Conservation (phyloP, 2,888 invertebrate genomes). For the Cosmia trapezina region DNA sequence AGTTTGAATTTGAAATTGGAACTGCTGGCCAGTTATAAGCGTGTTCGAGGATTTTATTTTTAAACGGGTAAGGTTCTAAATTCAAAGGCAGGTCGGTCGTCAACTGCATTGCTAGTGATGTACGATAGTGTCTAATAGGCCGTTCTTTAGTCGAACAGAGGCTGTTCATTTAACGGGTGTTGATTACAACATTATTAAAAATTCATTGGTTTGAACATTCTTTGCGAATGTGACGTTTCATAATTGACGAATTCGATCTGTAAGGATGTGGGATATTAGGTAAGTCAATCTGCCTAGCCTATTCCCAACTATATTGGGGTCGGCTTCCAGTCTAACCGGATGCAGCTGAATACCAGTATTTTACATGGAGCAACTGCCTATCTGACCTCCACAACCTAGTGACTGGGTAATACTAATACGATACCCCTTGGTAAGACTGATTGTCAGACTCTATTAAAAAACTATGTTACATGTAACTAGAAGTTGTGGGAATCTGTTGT, state of each 20-base stretch:
- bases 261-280: not conserved
- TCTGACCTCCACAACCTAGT: too few relatives aligned
- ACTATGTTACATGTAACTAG: too few relatives aligned
- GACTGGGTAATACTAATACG: too few relatives aligned
- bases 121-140: constrained; percentile 50
- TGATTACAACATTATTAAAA: constrained; percentile 46
- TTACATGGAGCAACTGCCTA: too few relatives aligned
- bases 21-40: constrained; percentile 75
- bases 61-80: constrained; percentile 61
- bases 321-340: too few relatives aligned
- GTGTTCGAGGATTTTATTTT: constrained; percentile 58
- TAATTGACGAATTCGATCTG: too few relatives aligned
- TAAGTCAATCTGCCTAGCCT: too few relatives aligned
- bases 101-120: constrained; percentile 33
- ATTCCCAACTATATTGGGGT: too few relatives aligned
- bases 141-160: constrained; percentile 46
- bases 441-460: too few relatives aligned
- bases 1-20: constrained; percentile 83
- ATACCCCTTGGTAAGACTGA: too few relatives aligned
- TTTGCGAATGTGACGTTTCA: not conserved
- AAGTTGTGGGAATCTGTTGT: too few relatives aligned
- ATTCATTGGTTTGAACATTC: constrained; percentile 25
- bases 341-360: too few relatives aligned
- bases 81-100: constrained; percentile 32
- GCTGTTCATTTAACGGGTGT: constrained; percentile 44